Evolutionary conservation across 2,888 invertebrate species (phyloP).

Genomic region (Thalpophila matura): DNA sequence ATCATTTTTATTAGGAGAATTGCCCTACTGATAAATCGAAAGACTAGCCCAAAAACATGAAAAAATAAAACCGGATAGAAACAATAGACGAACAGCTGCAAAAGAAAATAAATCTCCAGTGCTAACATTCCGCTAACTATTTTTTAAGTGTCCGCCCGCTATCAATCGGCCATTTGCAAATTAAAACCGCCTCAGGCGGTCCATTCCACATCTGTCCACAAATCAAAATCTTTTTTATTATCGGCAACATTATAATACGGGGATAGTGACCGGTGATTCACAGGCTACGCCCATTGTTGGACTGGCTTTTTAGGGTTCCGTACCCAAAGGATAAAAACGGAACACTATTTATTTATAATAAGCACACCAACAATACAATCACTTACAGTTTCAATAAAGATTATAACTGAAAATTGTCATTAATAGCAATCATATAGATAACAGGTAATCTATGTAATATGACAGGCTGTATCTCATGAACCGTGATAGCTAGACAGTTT

Average conservation of each 20-base stretch:
- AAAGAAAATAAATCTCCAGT: constrained; percentile 36
- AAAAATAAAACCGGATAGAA: background rate
- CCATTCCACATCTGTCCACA: constrained; percentile 58
- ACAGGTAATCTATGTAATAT: too few relatives aligned
- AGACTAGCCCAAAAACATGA: background rate
- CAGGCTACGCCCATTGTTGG: constrained; percentile 57
- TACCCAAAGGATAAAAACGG: too few relatives aligned
- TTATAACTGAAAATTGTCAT: too few relatives aligned
- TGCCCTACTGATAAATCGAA: too few relatives aligned
- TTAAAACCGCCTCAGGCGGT: constrained; percentile 53
- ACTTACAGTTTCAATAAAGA: too few relatives aligned
- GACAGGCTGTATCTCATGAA: too few relatives aligned
- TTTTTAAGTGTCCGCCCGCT: constrained; percentile 31
- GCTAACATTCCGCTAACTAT: constrained; percentile 26
- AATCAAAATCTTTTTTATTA: constrained; percentile 59
- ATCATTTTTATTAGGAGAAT: too few relatives aligned
- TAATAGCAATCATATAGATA: too few relatives aligned
- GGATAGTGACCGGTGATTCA: constrained; percentile 69
- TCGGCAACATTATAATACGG: constrained; percentile 46
- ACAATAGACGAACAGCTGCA: background rate
- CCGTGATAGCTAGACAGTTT: too few relatives aligned
- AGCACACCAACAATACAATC: too few relatives aligned
- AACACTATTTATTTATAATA: too few relatives aligned
- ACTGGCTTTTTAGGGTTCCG: too few relatives aligned
- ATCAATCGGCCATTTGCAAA: constrained; percentile 44